Percentiles rank a stretch among this genome's conserved stretches.
Evolutionary conservation across 2,888 invertebrate species (phyloP).

Genomic region (Labia minor): DNA sequence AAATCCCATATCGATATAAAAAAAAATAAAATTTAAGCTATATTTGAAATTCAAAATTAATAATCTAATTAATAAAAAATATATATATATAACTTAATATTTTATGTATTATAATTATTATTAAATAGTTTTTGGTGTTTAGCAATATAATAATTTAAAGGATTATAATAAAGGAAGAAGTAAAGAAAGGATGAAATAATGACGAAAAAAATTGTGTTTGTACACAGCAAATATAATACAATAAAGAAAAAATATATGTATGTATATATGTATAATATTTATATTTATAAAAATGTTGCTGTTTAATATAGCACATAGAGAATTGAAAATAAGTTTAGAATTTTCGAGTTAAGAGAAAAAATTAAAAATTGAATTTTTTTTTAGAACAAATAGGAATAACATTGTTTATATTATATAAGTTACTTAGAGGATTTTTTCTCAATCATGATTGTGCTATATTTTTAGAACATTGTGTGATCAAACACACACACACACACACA

Average conservation of each 20-base stretch:
- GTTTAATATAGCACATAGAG: not conserved
- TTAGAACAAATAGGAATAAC: not conserved
- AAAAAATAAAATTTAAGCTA: too few relatives aligned
- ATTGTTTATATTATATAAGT: not conserved
- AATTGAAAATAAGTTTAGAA: not conserved
- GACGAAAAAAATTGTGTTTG: not conserved
- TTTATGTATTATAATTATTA: too few relatives aligned
- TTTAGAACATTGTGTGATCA: not conserved
- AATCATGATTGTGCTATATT: not conserved
- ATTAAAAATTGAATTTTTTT: not conserved
- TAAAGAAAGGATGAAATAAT: not conserved
- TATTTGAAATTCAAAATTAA: too few relatives aligned
- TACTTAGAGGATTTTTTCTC: not conserved
- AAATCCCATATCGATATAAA: too few relatives aligned
- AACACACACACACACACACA: not conserved
- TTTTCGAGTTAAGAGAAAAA: too few relatives aligned
- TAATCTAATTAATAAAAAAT: too few relatives aligned
- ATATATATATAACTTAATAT: too few relatives aligned
- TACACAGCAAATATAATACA: conserved; percentile 13
- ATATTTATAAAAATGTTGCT: conserved; percentile 13
- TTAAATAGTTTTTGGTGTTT: too few relatives aligned
- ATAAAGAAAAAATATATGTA: not conserved
- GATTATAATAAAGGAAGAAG: not conserved
- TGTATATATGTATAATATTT: not conserved
- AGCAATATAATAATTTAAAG: too few relatives aligned